Evolutionary conservation across 2,888 invertebrate genomes (phyloP).

Genomic region (Microctonus aethiopoides): DNA sequence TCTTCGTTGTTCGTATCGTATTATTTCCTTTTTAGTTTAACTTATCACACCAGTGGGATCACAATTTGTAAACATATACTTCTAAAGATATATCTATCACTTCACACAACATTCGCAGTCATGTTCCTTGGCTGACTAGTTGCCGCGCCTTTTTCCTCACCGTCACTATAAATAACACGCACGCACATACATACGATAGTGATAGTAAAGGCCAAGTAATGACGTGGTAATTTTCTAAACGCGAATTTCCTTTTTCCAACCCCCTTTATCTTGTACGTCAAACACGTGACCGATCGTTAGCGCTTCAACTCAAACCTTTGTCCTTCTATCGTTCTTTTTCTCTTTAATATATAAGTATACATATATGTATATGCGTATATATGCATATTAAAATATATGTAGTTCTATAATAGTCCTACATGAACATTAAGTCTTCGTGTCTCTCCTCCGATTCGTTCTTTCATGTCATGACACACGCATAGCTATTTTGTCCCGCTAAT

Average conservation of each 20-base stretch:
- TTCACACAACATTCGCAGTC: slow-evolving; percentile 28
- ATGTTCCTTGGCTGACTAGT: slow-evolving; percentile 7
- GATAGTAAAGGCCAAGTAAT: slow-evolving; percentile 47
- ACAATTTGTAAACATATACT: slow-evolving; percentile 33
- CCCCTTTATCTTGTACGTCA: slow-evolving; percentile 48
- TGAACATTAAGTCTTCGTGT: slow-evolving; percentile 28
- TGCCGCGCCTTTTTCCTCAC: slow-evolving; percentile 22
- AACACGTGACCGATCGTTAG: slow-evolving; percentile 57
- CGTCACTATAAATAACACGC: slow-evolving; percentile 18
- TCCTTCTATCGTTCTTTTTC: not conserved
- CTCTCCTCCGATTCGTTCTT: slow-evolving; percentile 7
- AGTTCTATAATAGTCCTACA: not conserved
- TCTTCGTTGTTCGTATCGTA: slow-evolving; percentile 31
- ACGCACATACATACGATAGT: slow-evolving; percentile 24
- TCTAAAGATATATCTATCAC: slow-evolving; percentile 29
- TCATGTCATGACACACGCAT: slow-evolving; percentile 21
- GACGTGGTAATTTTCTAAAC: slow-evolving; percentile 64
- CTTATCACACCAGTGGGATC: slow-evolving; percentile 40
- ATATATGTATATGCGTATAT: no score
- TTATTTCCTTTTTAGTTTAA: slow-evolving; percentile 39
- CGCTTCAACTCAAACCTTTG: slow-evolving; percentile 24
- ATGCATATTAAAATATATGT: not conserved
- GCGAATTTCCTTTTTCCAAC: slow-evolving; percentile 57
- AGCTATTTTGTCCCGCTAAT: slow-evolving; percentile 15
- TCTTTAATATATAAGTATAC: not conserved